Evolutionary conservation across 1,140 invertebrate species (phyloP), one percentile per base, ranked within the genome.

Genomic region (Hylaeus volcanicus): DNA sequence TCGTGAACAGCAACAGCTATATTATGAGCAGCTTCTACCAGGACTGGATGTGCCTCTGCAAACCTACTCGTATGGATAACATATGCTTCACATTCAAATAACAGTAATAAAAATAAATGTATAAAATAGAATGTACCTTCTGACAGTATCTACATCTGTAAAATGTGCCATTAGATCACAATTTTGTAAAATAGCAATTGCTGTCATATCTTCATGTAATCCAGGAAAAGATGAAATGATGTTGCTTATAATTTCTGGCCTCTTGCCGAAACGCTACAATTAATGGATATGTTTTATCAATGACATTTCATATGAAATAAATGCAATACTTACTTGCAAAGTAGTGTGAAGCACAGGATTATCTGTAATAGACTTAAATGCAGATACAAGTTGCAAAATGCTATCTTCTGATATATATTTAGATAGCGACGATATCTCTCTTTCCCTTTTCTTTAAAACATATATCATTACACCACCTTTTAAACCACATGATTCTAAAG

Each of bases 171-270:
- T 91, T 70, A 95, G 88, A 86, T 95, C 94, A 45, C 94, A 93
- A 89, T 95, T 94, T 83, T 94, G 94, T n/a, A 95, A 89, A 75
- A 95, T 92, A 3, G 95, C 93, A 65, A 95, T 91, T 12, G 94
- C 94, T 60, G 94, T 92, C 41, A 94, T 91, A 89, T 95, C 95
- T 65, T 94, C 91, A 26, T 87, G 90, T 6, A 95, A 82, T 53
- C 91, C 92, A 58, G 94, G 94, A 72, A 93, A 93, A 4, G 93
- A 92, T 55, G 91, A 90, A 48, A 95, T 94, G 15, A 95, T 94
- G 87, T 95, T 95, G 79, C 94, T 93, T 68, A 95, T 88, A 3
- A 94, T 91, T 78, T 95, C 94, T 51, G 93, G 92, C 75, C 92
- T 92, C 74, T 90, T 92, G n/a, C 90, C 94, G 53, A 95, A 87